A percentile compares a stretch with the other conserved stretches of the same genome.
Conservation (phyloP, 2,113 vertebrate genomes). For the Barbus barbus region DNA sequence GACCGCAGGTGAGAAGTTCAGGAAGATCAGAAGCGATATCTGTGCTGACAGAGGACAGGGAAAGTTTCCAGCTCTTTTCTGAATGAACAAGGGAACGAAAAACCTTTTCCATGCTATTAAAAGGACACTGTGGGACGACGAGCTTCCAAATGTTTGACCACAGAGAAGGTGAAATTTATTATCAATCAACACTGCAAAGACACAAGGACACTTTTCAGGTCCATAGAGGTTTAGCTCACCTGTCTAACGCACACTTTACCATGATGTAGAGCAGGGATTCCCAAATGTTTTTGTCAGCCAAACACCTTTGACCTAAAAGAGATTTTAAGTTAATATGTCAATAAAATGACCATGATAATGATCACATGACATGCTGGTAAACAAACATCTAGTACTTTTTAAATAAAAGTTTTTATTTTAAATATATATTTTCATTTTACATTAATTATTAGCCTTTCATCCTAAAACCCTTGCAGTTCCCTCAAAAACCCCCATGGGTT, state of each 20-base stretch:
- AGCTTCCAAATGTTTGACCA: background rate
- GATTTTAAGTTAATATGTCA: background rate
- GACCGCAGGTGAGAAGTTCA: background rate
- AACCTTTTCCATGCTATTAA: background rate
- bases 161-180: slow-evolving; percentile 37
- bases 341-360: no score
- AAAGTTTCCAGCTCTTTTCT: background rate
- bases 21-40: background rate
- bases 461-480: background rate
- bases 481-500: no score
- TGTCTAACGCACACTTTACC: background rate
- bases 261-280: background rate
- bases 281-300: background rate
- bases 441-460: background rate
- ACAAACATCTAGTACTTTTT: background rate
- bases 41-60: background rate
- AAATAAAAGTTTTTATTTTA: background rate
- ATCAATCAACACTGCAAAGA: slow-evolving; percentile 11
- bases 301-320: background rate
- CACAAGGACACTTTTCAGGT: slow-evolving; percentile 23
- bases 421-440: no score
- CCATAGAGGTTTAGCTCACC: background rate
- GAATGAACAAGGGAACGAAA: background rate
- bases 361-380: background rate
- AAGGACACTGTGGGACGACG: background rate